Percentiles rank a stretch among this genome's conserved stretches.
These are phyloP conservation scores for Neoniphon sammara DNA, from an alignment of 2,797 vertebrate genomes.

Conservation along the genomic window DNA sequence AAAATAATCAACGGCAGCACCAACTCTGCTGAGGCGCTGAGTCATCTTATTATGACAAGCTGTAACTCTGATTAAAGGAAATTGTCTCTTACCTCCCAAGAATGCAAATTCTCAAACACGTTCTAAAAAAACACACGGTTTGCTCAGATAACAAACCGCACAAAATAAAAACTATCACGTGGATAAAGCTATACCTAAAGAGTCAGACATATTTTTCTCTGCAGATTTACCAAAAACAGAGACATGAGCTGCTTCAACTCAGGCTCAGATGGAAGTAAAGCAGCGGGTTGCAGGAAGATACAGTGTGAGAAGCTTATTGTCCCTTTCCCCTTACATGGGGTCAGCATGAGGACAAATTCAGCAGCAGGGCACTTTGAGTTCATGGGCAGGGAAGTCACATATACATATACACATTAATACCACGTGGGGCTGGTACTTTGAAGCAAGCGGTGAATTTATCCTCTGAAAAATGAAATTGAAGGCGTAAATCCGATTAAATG, in stretches of 20 bases:
- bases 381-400: constrained; percentile 37
- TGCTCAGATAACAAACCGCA: no score
- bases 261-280: constrained; percentile 7
- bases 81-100: no score
- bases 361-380: constrained; percentile 24
- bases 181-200: neutral
- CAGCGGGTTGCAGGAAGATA: constrained; percentile 29
- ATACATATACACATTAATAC: constrained; percentile 42
- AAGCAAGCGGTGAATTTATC: constrained; percentile 42
- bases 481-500: constrained; percentile 20
- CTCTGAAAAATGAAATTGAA: constrained; percentile 36
- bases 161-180: no score
- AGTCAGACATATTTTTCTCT: neutral
- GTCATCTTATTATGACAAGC: no score
- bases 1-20: no score
- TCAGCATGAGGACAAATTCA: constrained; percentile 42
- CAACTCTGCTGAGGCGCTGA: no score
- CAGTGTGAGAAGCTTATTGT: constrained; percentile 12
- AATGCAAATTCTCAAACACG: no score
- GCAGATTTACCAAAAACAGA: neutral
- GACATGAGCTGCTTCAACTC: constrained; percentile 2
- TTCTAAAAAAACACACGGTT: no score
- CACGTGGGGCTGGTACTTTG: constrained; percentile 35
- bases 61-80: no score
- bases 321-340: constrained; percentile 35